Conservation (phyloP, 1,140 invertebrate genomes). For the Goniozus legneri region DNA sequence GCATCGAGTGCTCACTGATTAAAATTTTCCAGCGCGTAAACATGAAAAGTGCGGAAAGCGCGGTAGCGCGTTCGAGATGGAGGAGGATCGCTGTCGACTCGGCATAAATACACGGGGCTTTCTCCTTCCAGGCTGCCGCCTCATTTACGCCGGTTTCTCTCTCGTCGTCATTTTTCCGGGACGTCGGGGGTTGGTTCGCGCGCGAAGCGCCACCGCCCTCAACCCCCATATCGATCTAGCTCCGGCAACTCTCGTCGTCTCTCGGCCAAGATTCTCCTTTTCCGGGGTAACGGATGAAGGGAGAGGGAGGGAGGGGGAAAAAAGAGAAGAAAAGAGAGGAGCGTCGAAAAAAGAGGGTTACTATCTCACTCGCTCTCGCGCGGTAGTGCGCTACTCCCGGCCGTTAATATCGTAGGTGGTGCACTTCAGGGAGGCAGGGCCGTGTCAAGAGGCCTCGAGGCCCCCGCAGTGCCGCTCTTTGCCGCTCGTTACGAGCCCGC, state of each 20-base stretch:
- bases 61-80: too few species aligned
- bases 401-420: conserved; percentile 18
- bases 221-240: conserved; percentile 13
- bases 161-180: too few species aligned
- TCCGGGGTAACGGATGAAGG: too few species aligned
- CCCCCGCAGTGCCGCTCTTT: conserved; percentile 7
- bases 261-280: too few species aligned
- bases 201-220: conserved; percentile 3
- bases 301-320: too few species aligned
- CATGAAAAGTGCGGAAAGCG: neutral
- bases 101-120: too few species aligned
- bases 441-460: conserved; percentile 24
- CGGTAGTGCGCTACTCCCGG: conserved; percentile 14
- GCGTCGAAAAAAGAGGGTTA: conserved; percentile 4
- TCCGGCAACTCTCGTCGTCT: conserved; percentile 3
- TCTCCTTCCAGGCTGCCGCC: too few species aligned
- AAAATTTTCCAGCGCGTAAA: conserved; percentile 14
- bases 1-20: conserved; percentile 7
- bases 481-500: conserved; percentile 6
- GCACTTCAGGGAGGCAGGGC: conserved; percentile 18
- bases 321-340: too few species aligned
- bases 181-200: neutral
- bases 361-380: neutral
- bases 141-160: too few species aligned
- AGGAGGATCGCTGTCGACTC: too few species aligned